These are phyloP conservation scores for Amphimedon queenslandica DNA, from an alignment of 37 sponge, comb jelly and placozoan species.

Conservation along the genomic window DNA sequence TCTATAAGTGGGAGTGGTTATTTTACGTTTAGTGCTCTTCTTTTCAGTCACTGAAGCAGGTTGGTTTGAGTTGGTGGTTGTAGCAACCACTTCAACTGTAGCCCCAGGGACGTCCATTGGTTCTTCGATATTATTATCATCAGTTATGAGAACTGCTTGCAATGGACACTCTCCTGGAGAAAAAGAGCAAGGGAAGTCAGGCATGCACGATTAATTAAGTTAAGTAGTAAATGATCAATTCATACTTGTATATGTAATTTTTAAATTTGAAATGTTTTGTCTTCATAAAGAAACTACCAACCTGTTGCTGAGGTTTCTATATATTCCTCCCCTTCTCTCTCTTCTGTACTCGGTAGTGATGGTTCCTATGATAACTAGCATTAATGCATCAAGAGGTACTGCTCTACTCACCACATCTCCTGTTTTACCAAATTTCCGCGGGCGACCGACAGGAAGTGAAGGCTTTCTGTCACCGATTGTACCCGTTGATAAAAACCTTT, in stretches of 20 bases:
- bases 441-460: conserved; percentile 38
- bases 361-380: too few species aligned
- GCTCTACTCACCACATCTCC: neutral
- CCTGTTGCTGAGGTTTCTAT: too few species aligned
- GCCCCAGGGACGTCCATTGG: conserved; percentile 48
- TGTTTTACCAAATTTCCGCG: conserved; percentile 29
- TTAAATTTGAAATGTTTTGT: too few species aligned
- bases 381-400: too few species aligned
- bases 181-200: too few species aligned
- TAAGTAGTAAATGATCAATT: too few species aligned
- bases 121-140: conserved; percentile 20
- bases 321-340: too few species aligned
- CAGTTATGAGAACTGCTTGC: conserved; percentile 4
- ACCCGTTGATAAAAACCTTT: conserved; percentile 62
- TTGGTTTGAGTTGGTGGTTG: neutral
- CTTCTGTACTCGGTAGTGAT: too few species aligned
- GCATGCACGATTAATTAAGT: too few species aligned
- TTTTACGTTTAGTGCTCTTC: neutral
- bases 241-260: too few species aligned
- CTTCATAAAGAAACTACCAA: too few species aligned
- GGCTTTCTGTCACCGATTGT: conserved; percentile 53
- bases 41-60: neutral
- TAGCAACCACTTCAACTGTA: conserved; percentile 48
- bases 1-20: conserved; percentile 23
- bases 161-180: too few species aligned